These are phyloP conservation scores for Micrastur ruficollis DNA, from an alignment of 2,797 vertebrate species.

Conservation along the genomic window DNA sequence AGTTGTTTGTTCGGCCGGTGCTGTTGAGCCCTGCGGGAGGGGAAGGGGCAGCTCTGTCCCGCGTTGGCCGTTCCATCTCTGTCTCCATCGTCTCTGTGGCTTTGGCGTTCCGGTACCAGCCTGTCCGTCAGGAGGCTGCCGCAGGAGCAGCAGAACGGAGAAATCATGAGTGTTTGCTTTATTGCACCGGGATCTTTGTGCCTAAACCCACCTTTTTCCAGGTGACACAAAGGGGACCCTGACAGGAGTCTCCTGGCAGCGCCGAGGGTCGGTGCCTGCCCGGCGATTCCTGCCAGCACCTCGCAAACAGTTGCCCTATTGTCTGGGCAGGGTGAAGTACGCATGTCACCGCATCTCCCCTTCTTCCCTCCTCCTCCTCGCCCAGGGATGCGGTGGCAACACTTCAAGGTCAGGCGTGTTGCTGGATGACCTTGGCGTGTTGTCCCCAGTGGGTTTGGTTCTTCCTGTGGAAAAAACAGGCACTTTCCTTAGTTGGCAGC, in stretches of 20 bases:
- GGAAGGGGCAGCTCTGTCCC: background rate
- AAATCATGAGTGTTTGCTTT: fast-evolving
- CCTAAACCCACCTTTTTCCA: background rate
- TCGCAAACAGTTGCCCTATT: background rate
- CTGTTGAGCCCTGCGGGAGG: background rate
- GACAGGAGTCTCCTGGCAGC: background rate
- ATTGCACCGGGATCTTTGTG: background rate
- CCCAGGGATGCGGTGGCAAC: background rate
- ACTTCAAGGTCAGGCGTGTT: background rate
- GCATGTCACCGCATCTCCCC: background rate
- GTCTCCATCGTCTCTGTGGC: background rate
- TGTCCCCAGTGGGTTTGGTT: background rate
- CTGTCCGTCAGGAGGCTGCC: background rate
- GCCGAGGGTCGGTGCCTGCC: background rate
- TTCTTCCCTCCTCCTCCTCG: background rate
- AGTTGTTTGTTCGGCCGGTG: background rate
- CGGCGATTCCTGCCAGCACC: background rate
- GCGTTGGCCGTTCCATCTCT: background rate
- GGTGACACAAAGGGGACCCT: background rate
- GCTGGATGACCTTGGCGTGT: background rate
- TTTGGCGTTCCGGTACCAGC: fast-evolving
- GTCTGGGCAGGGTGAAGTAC: background rate
- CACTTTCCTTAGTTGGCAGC: background rate
- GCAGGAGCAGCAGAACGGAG: fast-evolving
- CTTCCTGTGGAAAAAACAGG: background rate